Evolutionary conservation across 1,140 invertebrate species (phyloP), one percentile per base, ranked within the genome.

Genomic region (Plutomurus gul): DNA sequence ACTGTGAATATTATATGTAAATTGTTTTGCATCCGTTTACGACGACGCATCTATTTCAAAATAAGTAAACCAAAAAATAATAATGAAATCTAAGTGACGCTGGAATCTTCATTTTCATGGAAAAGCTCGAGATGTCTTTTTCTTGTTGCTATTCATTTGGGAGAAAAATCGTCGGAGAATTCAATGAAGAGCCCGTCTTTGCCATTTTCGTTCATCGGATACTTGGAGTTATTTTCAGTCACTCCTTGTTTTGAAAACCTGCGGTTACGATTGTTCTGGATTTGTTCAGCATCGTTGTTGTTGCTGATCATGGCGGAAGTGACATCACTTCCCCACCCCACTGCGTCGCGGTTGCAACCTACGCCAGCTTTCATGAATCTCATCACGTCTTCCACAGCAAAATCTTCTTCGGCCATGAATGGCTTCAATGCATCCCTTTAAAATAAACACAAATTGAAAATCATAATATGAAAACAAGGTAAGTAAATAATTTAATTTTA

Each of bases 301-400:
- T 65, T 33, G 56, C 27, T 65, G 27, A 33, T n/a, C 27, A 65
- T 65, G 27, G 13, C 18, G 56, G 56, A 27, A 43, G 37, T 56
- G 40, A 46, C 33, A 37, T 39, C 76, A 60, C 27, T 30, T 30
- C 56, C 65, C 82, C 82, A 83, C 75, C 82, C 82, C 37, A 83
- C 81, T 20, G 80, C 83, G 75, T 84, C 83, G 47, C 83, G 78
- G 77, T 82, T 81, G 76, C 75, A 82, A 25, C 83, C 83, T 4
- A 82, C 79, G n/a, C 80, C 81, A 70, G 81, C 75, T 65, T 82
- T 79, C 47, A 65, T 75, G 70, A 75, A 82, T 13, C 80, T 65
- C 6, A 79, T 79, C 30, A 84, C 79, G 73, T 84, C 70, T 8
- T 81, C 83, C 22, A 51, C 46, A 18, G 77, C 76, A 43, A 80